Evolutionary conservation across 1,140 invertebrate species (phyloP).

Genomic region (Hylyphantes graminicola): DNA sequence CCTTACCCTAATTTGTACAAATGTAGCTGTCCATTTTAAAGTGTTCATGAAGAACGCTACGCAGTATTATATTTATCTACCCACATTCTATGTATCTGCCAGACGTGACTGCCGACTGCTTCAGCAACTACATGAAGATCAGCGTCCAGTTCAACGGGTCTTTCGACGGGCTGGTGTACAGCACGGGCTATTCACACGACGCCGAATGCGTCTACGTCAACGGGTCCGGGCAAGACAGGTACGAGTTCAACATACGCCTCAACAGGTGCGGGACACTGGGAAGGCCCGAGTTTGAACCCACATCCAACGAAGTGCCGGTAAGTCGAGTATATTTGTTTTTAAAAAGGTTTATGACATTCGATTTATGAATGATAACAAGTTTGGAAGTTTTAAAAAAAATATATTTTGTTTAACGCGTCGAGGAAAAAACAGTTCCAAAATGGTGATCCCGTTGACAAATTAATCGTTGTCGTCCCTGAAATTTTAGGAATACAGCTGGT

Average conservation of each 20-base stretch:
- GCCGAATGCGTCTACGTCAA: conserved; percentile 95
- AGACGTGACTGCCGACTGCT: conserved; percentile 95
- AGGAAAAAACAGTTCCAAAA: too few relatives aligned
- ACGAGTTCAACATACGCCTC: conserved; percentile 92
- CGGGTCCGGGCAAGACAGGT: conserved; percentile 88
- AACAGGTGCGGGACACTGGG: conserved; percentile 90
- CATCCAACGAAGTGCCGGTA: conserved; percentile 53
- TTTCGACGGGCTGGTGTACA: conserved; percentile 88
- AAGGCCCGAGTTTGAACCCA: conserved; percentile 75
- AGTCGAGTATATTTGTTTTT: not conserved
- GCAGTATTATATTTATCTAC: too few relatives aligned
- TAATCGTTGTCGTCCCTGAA: too few relatives aligned
- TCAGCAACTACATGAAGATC: conserved; percentile 96
- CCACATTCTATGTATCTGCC: conserved; percentile 61
- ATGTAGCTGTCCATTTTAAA: too few relatives aligned
- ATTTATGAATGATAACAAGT: too few relatives aligned
- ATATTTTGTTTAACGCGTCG: too few relatives aligned
- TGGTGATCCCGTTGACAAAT: too few relatives aligned
- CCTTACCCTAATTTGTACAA: too few relatives aligned
- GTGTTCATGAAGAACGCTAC: too few relatives aligned
- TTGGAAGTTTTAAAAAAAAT: too few relatives aligned
- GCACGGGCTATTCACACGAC: conserved; percentile 92
- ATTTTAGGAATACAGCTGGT: too few relatives aligned
- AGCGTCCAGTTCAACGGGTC: conserved; percentile 90
- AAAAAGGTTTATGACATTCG: not conserved